These are phyloP conservation scores for Spodoptera frugiperda DNA, from an alignment of 1,140 invertebrate species.

Conservation along the genomic window DNA sequence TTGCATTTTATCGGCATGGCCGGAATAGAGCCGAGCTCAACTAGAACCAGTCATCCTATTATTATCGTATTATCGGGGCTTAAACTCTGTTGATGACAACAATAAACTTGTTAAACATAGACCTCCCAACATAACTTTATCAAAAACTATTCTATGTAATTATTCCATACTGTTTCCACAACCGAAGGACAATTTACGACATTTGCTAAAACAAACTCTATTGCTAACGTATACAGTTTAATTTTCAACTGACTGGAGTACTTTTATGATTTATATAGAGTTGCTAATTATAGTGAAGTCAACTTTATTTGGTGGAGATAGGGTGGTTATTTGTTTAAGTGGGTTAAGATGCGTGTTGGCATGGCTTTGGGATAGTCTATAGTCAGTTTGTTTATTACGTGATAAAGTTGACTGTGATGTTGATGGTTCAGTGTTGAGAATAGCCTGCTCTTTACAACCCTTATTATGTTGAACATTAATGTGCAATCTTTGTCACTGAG, in stretches of 20 bases:
- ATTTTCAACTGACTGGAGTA: too few relatives aligned
- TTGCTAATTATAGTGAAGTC: too few relatives aligned
- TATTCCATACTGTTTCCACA: background rate
- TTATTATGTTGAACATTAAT: conserved; percentile 39
- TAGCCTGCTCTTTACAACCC: conserved; percentile 32
- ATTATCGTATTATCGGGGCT: background rate
- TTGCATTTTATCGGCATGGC: background rate
- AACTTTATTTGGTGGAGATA: too few relatives aligned
- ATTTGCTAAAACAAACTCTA: too few relatives aligned
- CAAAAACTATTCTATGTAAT: conserved; percentile 27
- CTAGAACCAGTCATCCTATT: too few relatives aligned
- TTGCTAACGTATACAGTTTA: too few relatives aligned
- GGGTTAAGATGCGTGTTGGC: too few relatives aligned
- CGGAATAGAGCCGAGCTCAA: too few relatives aligned
- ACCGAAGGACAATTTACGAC: too few relatives aligned
- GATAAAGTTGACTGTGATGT: conserved; percentile 9
- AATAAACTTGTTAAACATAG: background rate
- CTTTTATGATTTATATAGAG: too few relatives aligned
- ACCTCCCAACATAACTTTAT: background rate
- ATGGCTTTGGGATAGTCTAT: too few relatives aligned
- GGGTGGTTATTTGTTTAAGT: too few relatives aligned
- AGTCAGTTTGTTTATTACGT: conserved; percentile 20
- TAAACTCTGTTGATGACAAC: background rate
- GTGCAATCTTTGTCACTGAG: conserved; percentile 30
- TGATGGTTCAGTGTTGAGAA: conserved; percentile 16